phyloP scores from a whole-genome alignment of 2,113 vertebrate genomes.

The Gila orcuttii region DNA sequence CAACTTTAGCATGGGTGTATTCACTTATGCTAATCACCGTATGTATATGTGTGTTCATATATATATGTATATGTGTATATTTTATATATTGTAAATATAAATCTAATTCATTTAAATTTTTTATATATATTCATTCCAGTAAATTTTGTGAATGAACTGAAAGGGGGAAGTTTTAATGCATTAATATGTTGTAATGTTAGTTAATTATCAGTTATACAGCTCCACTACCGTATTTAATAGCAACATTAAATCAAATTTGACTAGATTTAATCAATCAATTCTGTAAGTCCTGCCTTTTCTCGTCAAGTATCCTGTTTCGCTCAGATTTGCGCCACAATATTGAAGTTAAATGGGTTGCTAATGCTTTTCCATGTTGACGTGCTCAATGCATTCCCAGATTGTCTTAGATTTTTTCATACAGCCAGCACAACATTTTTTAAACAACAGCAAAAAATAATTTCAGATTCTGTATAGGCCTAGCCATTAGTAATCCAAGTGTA shows the following conservation, averaged over 20 bases:
- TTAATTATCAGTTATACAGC: not conserved
- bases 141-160: not conserved
- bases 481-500: constrained; percentile 1
- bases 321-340: not conserved
- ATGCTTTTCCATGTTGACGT: not conserved
- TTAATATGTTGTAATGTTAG: not conserved
- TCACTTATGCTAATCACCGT: too few relatives aligned
- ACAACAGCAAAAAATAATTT: not conserved
- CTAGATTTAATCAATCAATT: not conserved
- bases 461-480: not conserved
- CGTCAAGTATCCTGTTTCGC: not conserved
- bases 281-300: not conserved
- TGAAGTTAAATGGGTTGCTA: not conserved
- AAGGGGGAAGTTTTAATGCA: not conserved
- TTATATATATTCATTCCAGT: not conserved
- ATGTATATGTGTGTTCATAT: too few relatives aligned
- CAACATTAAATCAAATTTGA: not conserved
- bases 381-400: not conserved
- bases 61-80: too few relatives aligned
- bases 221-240: not conserved
- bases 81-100: too few relatives aligned
- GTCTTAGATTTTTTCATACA: not conserved
- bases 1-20: too few relatives aligned
- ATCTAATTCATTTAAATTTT: too few relatives aligned
- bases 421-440: not conserved